These are phyloP conservation scores for Stomatorhinus ivindoensis DNA, from an alignment of 2,113 vertebrate species.

Conservation along the genomic window DNA sequence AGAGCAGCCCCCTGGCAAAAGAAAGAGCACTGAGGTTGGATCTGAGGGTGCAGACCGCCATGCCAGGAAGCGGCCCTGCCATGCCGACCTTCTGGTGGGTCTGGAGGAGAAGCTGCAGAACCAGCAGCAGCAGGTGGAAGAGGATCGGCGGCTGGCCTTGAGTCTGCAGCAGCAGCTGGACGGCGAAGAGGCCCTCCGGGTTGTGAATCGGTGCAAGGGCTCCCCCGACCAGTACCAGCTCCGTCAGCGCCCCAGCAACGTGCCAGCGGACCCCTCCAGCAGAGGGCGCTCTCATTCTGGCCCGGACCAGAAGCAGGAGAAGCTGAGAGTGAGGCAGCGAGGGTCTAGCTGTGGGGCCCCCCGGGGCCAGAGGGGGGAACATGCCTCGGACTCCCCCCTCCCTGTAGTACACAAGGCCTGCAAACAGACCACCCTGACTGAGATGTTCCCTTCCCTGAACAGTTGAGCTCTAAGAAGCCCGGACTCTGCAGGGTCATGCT, in stretches of 20 bases:
- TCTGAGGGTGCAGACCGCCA: not conserved
- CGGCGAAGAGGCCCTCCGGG: slow-evolving; percentile 49
- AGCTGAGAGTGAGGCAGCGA: not conserved
- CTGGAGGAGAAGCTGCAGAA: slow-evolving; percentile 61
- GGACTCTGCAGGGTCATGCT: not conserved
- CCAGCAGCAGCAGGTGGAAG: slow-evolving; percentile 71
- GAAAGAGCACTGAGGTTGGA: slow-evolving; percentile 36
- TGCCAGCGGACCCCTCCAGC: not conserved
- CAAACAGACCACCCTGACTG: slow-evolving; percentile 49
- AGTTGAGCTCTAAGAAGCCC: slow-evolving; percentile 29
- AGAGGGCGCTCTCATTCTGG: not conserved
- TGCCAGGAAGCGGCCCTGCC: slow-evolving; percentile 19
- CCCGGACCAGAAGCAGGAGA: not conserved
- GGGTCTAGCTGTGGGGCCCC: not conserved
- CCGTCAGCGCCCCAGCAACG: slow-evolving; percentile 41
- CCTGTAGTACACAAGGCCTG: slow-evolving; percentile 18
- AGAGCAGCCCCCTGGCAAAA: slow-evolving; percentile 31
- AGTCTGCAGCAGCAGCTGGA: slow-evolving; percentile 72
- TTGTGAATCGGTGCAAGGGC: slow-evolving; percentile 68
- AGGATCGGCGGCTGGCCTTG: slow-evolving; percentile 74
- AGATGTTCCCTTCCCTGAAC: slow-evolving; percentile 43
- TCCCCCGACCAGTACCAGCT: slow-evolving; percentile 71
- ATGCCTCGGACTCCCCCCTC: not conserved
- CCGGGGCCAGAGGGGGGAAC: not conserved
- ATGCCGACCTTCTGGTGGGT: slow-evolving; percentile 3